Evolutionary conservation across 2,888 invertebrate species (phyloP), one percentile per base, ranked within the genome.

Genomic region (Volucella inflata): DNA sequence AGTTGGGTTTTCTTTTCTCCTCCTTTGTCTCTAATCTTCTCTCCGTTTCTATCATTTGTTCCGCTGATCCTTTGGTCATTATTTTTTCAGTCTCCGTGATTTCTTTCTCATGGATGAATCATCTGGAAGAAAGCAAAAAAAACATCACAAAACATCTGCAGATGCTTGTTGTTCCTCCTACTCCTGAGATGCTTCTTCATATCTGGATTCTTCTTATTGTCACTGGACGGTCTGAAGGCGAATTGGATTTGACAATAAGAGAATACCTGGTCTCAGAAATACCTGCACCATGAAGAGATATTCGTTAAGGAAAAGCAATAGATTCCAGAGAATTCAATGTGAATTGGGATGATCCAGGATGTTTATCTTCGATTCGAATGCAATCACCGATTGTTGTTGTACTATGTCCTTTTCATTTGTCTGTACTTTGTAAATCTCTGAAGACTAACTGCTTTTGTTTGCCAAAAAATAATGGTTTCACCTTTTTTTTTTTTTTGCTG

Each of bases 361-460:
- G 84, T 84, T 84, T 79, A 84, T 75, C 75, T 75, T 84, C 75
- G 84, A 84, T 79, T 75, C 84, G 9, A 84, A 84, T 79, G 83
- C 83, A 84, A 79, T 84, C 83, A 75, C 74, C 74, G 74, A 74
- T 65, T 83, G 74, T 6, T 67, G 42, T 16, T 53, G 60, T 55
- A 42, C 11, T 62, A 62, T 65, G 64, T 79, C 65, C 55, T 75
- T 71, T 79, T 36, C 50, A 6, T 72, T 44, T 40, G 8, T n/a
- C 30, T 67, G 36, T 17, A 46, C 12, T 50, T 36, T 44, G 51
- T 67, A 30, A 0, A 30, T 30, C 0, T 6, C 30, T 30, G 30
- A 30, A 30, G 30, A 30, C 30, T 30, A 30, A 30, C 30, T 30
- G 6, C 6, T 75, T 48, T 59, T 83, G 40, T 68, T 51, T 82